Evolutionary conservation across 92 coral and sea anemone genomes (phyloP), one percentile per base, ranked within the genome.

Genomic region (Porites evermanni): DNA sequence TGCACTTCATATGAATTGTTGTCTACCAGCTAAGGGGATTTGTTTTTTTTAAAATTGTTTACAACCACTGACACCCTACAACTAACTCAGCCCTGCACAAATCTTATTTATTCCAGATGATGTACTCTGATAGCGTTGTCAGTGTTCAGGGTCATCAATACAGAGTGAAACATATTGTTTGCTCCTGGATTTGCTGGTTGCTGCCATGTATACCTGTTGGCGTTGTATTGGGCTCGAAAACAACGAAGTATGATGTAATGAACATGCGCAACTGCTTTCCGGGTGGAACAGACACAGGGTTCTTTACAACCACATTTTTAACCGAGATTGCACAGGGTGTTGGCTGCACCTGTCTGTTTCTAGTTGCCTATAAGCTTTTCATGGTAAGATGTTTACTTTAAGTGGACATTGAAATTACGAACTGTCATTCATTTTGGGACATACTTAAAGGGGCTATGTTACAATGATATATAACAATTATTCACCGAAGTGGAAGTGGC

Each of bases 121-220:
- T 92, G 24, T 81, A 18, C 47, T 64, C 86, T 32, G 86, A 77
- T 44, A 74, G 77, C 20, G 68, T 67, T 54, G 80, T 78, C 59
- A 88, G 59, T 53, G 14, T 80, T 51, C 77, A 70, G 2, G 66
- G 64, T 17, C 63, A 70, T 1, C 32, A 17, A 70, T 64, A 65
- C 83, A 86, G 70, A 67, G 58, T 82, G 80, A 51, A 56, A 23
- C 90, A 92, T 56, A 8, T 90, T 53, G 80, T 96, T 47, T 90
- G 91, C 66, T 92, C 95, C 6, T 66, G 86, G 18, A 66, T 75
- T 26, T 96, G 98, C 84, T 96, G 93, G 91, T 80, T 96, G 73
- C 78, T 96, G 47, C 98, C 98, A n/a, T 84, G 90, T 69, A 94
- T 96, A 50, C 98, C 94, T 12, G 95, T 96, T 12, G 90, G 91